Evolutionary conservation across 1,140 invertebrate genomes (phyloP), one percentile per base, ranked within the genome.

Genomic region (Monomorium pharaonis): DNA sequence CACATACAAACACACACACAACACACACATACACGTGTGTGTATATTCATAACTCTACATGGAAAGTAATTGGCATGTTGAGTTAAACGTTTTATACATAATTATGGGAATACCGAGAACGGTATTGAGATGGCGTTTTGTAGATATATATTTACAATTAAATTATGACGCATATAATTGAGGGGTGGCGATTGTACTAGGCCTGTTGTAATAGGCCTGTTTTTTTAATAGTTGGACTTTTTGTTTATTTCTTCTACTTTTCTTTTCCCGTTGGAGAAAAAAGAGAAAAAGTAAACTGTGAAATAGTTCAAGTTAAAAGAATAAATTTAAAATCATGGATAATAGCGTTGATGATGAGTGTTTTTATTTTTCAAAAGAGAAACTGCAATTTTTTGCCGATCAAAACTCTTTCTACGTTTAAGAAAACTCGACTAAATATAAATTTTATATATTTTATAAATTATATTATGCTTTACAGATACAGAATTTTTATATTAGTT

Each of bases 151-250:
- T 44, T 81, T 80, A 51, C 10, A 16, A 42, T 16, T 21, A 21
- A 81, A 81, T 30, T 80, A n/a, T 67, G 16, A 51, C 21, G 30
- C n/a, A 54, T 67, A 65, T 67, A 80, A 80, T 80, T 72, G 63
- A 70, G 54, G 33, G 5, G 30, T 54, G 37, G 14, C 21, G 7
- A 18, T 42, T n/a, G 33, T 62, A 30, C 12, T n/a, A n/a, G n/a
- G n/a, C n/a, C n/a, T n/a, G n/a, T n/a, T n/a, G n/a, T n/a, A n/a
- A n/a, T n/a, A n/a, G n/a, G n/a, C n/a, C n/a, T n/a, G n/a, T n/a
- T n/a, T n/a, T n/a, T n/a, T n/a, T n/a, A n/a, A n/a, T n/a, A n/a
- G n/a, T n/a, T n/a, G n/a, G n/a, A n/a, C n/a, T n/a, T n/a, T n/a
- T n/a, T n/a, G n/a, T n/a, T n/a, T n/a, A n/a, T n/a, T n/a, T n/a